Percentiles rank a stretch among this genome's conserved stretches.
Evolutionary conservation across 2,113 vertebrate species (phyloP).

Genomic region (Albula goreensis): DNA sequence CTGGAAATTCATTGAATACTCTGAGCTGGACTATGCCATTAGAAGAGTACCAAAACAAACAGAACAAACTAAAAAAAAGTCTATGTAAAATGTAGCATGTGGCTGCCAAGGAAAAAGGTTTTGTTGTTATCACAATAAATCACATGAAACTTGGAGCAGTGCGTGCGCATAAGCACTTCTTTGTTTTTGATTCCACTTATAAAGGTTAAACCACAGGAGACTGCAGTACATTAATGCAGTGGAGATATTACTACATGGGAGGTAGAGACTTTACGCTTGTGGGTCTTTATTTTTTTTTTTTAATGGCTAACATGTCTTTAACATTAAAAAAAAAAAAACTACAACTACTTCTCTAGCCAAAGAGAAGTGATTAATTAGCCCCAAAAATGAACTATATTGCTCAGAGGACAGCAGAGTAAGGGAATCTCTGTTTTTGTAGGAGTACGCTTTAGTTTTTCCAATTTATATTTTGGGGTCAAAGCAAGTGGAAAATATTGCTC

Average conservation of each 20-base stretch:
- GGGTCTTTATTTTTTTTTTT: not conserved
- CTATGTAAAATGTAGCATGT: slow-evolving; percentile 44
- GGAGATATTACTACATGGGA: slow-evolving; percentile 51
- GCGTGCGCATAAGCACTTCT: slow-evolving; percentile 45
- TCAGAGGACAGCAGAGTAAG: slow-evolving; percentile 42
- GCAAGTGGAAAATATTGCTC: slow-evolving; percentile 35
- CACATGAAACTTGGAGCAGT: slow-evolving; percentile 45
- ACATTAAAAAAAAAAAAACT: not conserved
- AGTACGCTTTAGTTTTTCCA: slow-evolving; percentile 34
- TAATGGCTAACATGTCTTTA: not conserved
- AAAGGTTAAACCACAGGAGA: slow-evolving; percentile 61
- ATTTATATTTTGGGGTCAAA: slow-evolving; percentile 39
- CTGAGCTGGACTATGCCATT: slow-evolving; percentile 40
- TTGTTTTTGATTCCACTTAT: slow-evolving; percentile 72
- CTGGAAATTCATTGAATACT: slow-evolving; percentile 43
- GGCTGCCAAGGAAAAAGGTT: slow-evolving; percentile 57
- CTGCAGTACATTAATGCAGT: slow-evolving; percentile 44
- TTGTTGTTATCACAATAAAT: slow-evolving; percentile 68
- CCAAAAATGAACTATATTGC: slow-evolving; percentile 39
- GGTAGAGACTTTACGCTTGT: slow-evolving; percentile 38
- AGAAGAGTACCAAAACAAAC: slow-evolving; percentile 49
- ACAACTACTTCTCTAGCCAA: slow-evolving; percentile 31
- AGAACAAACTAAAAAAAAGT: slow-evolving; percentile 50
- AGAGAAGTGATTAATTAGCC: slow-evolving; percentile 38
- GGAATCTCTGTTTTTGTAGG: slow-evolving; percentile 40